These are phyloP conservation scores for Rutpela maculata DNA, from an alignment of 2,888 invertebrate genomes.

Conservation along the genomic window DNA sequence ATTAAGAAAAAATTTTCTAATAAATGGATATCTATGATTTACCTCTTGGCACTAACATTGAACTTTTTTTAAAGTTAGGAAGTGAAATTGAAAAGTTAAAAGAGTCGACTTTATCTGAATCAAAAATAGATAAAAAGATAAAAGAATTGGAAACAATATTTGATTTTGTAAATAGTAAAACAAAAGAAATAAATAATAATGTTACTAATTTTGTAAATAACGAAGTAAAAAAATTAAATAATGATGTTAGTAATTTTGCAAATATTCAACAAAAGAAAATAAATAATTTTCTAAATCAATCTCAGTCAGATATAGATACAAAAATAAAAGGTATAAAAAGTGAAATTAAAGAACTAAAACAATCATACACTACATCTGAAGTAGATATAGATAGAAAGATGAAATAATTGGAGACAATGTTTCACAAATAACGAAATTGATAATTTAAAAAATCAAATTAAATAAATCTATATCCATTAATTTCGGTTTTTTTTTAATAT, in stretches of 20 bases:
- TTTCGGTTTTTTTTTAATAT: too few species aligned
- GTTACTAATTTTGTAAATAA: too few species aligned
- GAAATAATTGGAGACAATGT: not conserved
- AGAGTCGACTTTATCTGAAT: too few species aligned
- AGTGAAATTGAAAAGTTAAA: not conserved
- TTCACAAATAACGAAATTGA: not conserved
- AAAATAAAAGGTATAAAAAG: not conserved
- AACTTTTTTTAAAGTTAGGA: not conserved
- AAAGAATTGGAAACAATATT: not conserved
- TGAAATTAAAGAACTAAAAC: not conserved
- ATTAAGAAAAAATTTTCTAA: not conserved
- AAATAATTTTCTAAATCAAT: too few species aligned
- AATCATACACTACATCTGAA: not conserved
- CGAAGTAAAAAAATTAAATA: too few species aligned
- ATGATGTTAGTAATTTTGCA: too few species aligned
- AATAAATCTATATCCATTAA: too few species aligned
- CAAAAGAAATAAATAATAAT: too few species aligned
- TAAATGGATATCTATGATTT: not conserved
- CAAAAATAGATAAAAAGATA: not conserved
- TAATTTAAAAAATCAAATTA: too few species aligned
- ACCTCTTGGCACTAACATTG: not conserved
- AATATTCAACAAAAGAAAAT: too few species aligned
- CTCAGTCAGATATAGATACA: not conserved
- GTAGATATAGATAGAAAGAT: not conserved
- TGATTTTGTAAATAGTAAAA: too few species aligned